Evolutionary conservation across 2,113 vertebrate genomes (phyloP).

Genomic region (Podarcis raffonei): DNA sequence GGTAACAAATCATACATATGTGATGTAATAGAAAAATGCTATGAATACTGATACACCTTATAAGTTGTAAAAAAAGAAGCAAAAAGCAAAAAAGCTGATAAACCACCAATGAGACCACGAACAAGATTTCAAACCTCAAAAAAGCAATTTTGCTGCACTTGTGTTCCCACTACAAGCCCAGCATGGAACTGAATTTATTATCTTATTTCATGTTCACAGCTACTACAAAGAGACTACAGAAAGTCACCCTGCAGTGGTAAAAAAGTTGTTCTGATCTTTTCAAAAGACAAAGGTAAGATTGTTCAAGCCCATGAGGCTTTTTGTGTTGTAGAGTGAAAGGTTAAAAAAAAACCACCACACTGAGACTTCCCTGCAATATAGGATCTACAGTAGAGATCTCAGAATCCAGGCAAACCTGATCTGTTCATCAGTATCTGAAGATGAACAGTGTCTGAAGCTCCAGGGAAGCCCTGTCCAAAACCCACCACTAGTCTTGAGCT

Average conservation of each 20-base stretch:
- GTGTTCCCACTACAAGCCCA: background rate
- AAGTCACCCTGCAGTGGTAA: background rate
- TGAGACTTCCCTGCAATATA: background rate
- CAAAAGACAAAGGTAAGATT: background rate
- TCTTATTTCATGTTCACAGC: background rate
- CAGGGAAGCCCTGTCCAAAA: background rate
- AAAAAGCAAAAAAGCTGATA: background rate
- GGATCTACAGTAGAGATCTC: background rate
- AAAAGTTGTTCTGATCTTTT: background rate
- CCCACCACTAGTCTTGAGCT: background rate
- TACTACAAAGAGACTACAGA: background rate
- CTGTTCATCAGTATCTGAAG: background rate
- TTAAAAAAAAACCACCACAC: too few relatives aligned
- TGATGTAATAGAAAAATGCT: background rate
- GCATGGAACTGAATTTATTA: background rate
- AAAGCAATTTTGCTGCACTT: background rate
- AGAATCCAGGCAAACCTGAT: background rate
- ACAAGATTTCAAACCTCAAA: background rate
- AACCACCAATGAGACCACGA: background rate
- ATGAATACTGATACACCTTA: background rate
- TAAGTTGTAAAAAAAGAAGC: background rate
- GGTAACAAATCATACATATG: background rate
- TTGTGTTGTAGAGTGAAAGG: background rate
- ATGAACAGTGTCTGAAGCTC: background rate
- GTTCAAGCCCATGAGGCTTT: background rate